phyloP scores from a whole-genome alignment of 92 coral and sea anemone species.

The Scolanthus callimorphus region DNA sequence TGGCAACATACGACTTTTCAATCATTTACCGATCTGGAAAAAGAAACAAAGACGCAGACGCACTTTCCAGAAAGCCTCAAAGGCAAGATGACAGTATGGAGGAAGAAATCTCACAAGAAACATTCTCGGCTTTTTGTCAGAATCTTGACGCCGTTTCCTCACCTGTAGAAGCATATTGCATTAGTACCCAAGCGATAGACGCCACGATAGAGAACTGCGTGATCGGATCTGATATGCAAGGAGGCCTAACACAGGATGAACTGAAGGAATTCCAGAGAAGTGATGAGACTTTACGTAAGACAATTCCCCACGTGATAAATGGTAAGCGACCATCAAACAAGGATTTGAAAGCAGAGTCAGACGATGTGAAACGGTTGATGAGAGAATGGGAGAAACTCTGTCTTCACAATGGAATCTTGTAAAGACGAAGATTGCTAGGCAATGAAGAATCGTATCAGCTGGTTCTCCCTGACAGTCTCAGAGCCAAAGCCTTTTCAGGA shows the following conservation, averaged over 20 bases:
- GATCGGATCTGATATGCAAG: too few species aligned
- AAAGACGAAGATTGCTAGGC: not conserved
- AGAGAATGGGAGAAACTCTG: too few species aligned
- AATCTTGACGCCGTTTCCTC: not conserved
- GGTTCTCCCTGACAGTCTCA: not conserved
- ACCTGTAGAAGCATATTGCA: not conserved
- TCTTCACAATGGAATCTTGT: not conserved
- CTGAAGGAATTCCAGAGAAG: too few species aligned
- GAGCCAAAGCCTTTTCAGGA: conserved; percentile 1
- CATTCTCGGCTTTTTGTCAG: not conserved
- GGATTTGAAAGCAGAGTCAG: too few species aligned
- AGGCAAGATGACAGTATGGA: not conserved
- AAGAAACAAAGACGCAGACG: not conserved
- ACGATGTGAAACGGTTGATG: too few species aligned
- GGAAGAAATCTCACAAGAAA: not conserved
- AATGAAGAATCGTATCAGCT: not conserved
- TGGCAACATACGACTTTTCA: not conserved
- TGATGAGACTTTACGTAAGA: too few species aligned
- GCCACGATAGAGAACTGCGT: not conserved
- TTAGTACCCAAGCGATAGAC: not conserved
- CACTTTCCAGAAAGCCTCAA: not conserved
- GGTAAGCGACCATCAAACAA: too few species aligned
- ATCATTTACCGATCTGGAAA: not conserved
- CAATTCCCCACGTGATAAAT: too few species aligned
- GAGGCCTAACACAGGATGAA: too few species aligned